Base-by-base conservation (phyloP, 2,797 vertebrate genomes). In the Enteromius thamalakanensis region DNA sequence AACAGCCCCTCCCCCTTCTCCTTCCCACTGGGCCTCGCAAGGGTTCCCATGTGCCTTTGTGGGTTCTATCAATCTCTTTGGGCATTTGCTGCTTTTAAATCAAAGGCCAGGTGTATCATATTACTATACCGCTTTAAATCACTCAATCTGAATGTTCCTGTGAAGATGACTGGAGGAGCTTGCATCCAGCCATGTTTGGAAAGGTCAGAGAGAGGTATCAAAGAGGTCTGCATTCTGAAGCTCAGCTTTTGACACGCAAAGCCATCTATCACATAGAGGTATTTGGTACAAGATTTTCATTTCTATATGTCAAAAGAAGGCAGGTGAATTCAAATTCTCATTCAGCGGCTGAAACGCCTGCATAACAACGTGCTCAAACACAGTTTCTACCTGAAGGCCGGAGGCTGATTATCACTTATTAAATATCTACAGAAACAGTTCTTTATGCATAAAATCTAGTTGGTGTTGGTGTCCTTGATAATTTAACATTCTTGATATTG, bases 41-140 rank as follows among this genome's bases (percentile, higher is more conserved):
- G 92, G 91, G 91, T 91, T 81, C 92, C 90, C 91, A 92, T 92
- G 91, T 21, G 86, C 87, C 91, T 90, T 92, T 91, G 86, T 91
- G 87, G 91, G 91, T 89, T 78, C 68, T 58, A 85, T 82, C 87
- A 90, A 94, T 93, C 89, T 92, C 93, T 92, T 91, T 91, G 89
- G 91, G 90, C 92, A 92, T 92, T 42, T 65, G 65, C 49, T 90
- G n/a, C 53, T 92, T 92, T 91, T 91, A 90, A 93, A 93, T 92
- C 91, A 92, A 92, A 93, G 92, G 90, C 91, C 90, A 91, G 88
- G 93, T 92, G 92, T 87, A 94, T 93, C 90, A 93, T 90, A 83
- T 86, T 82, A 84, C 82, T 86, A 90, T 87, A 88, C 89, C 76
- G 90, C 89, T 88, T 90, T 93, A 94, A 94, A 95, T 94, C 91